Evolutionary conservation across 1,140 invertebrate genomes (phyloP).

Genomic region (Macrostomum lignano): DNA sequence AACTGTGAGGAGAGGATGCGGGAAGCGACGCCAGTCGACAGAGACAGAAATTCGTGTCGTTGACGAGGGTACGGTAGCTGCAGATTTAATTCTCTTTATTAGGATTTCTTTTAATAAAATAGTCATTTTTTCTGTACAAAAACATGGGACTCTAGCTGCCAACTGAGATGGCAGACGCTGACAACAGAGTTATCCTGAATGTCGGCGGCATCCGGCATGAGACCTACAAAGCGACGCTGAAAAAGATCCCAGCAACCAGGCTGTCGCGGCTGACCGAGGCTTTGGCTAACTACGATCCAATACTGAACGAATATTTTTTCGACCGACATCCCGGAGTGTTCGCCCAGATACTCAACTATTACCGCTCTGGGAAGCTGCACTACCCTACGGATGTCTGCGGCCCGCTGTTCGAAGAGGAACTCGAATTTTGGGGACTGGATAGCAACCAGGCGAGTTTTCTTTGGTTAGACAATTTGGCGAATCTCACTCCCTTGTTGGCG

Average conservation of each 20-base stretch:
- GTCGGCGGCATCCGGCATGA: constrained; percentile 4
- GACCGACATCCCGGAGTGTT: constrained; percentile 6
- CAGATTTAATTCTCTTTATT: no score
- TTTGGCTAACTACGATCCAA: constrained; percentile 5
- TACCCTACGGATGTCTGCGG: constrained; percentile 7
- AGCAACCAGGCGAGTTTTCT: constrained; percentile 14
- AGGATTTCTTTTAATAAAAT: no score
- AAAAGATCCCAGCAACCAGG: constrained; percentile 6
- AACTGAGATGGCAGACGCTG: no score
- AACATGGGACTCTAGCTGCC: no score
- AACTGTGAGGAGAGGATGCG: no score
- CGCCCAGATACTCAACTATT: constrained; percentile 3
- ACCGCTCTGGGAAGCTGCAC: constrained; percentile 5
- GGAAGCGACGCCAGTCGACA: no score
- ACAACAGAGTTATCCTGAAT: constrained; percentile 4
- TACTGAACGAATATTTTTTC: constrained; percentile 6
- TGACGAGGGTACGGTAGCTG: no score
- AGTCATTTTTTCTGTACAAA: no score
- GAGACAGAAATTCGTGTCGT: no score
- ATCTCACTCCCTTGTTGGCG: no score
- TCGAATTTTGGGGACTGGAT: constrained; percentile 26
- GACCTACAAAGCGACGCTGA: constrained; percentile 6
- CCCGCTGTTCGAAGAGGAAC: constrained; percentile 9
- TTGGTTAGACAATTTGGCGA: no score
- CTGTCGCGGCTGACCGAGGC: constrained; percentile 6